A percentile compares a stretch with the other conserved stretches of the same genome.
Conservation (phyloP, 2,888 invertebrate genomes). For the Stenoptilia bipunctidactyla region DNA sequence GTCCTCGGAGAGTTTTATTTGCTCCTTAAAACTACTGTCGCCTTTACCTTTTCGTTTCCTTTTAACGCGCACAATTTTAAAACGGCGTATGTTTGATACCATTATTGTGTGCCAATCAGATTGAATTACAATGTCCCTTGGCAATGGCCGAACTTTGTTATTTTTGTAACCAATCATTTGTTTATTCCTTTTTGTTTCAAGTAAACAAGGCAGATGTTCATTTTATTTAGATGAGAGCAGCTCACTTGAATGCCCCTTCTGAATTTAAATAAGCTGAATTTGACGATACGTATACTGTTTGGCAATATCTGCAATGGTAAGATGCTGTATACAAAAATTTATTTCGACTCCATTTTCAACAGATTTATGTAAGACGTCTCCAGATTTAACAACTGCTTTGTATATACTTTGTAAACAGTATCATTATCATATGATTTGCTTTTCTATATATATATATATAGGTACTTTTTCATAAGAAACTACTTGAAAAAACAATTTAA, state of each 20-base stretch:
- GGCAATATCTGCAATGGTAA: slow-evolving; percentile 9
- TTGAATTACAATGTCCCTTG: slow-evolving; percentile 71
- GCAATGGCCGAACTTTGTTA: slow-evolving; percentile 56
- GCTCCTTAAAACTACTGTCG: slow-evolving; percentile 48
- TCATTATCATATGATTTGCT: slow-evolving; percentile 15
- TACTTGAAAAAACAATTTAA: slow-evolving; percentile 11
- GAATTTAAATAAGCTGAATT: slow-evolving; percentile 49
- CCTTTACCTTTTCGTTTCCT: slow-evolving; percentile 44
- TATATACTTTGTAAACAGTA: slow-evolving; percentile 5
- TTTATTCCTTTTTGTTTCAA: slow-evolving; percentile 47
- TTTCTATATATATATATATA: no score
- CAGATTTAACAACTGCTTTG: background rate
- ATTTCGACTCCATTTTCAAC: slow-evolving; percentile 14
- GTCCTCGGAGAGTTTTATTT: slow-evolving; percentile 55
- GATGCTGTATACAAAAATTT: slow-evolving; percentile 11
- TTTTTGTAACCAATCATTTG: slow-evolving; percentile 60
- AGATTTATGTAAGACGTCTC: slow-evolving; percentile 13
- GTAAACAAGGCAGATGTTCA: slow-evolving; percentile 54
- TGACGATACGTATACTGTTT: slow-evolving; percentile 18
- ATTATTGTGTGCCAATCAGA: slow-evolving; percentile 71
- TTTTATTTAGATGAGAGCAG: slow-evolving; percentile 54
- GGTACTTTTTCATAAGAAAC: no score
- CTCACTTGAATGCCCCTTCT: slow-evolving; percentile 30
- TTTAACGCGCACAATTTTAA: slow-evolving; percentile 66
- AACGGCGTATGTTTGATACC: slow-evolving; percentile 68